Evolutionary conservation across 2,113 vertebrate genomes (phyloP).

Genomic region (Anhinga anhinga): DNA sequence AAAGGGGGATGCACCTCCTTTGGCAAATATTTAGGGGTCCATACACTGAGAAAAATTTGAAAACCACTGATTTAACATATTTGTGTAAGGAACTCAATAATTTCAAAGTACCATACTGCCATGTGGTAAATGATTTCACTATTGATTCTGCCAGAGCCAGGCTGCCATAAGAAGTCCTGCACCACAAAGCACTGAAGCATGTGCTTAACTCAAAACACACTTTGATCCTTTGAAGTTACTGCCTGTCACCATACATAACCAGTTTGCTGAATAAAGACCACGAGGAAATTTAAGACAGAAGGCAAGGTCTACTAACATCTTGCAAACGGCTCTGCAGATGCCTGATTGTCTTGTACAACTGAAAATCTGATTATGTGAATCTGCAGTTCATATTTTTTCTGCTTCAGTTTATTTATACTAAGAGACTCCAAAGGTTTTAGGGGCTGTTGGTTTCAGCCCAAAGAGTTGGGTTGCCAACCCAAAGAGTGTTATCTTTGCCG

Average conservation of each 20-base stretch:
- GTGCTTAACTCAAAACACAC: constrained; percentile 5
- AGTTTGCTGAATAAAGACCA: neutral
- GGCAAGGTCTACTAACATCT: neutral
- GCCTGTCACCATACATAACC: neutral
- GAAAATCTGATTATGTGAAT: neutral
- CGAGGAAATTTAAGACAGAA: neutral
- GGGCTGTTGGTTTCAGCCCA: neutral
- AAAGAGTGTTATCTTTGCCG: neutral
- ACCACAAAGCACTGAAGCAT: neutral
- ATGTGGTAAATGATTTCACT: neutral
- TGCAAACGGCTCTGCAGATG: constrained; percentile 14
- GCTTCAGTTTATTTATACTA: neutral
- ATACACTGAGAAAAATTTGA: neutral
- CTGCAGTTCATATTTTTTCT: neutral
- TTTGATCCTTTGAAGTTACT: neutral
- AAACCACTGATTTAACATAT: neutral
- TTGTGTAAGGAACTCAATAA: neutral
- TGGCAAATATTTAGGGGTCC: neutral
- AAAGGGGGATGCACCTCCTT: neutral
- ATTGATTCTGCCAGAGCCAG: neutral
- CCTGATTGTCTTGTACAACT: neutral
- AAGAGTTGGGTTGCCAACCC: neutral
- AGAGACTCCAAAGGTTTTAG: neutral
- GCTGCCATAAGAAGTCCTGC: neutral
- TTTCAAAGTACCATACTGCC: neutral